A percentile compares a stretch with the other conserved stretches of the same genome.
These are phyloP conservation scores for Drosophila cardini DNA, from an alignment of 1,140 invertebrate species.

Conservation along the genomic window DNA sequence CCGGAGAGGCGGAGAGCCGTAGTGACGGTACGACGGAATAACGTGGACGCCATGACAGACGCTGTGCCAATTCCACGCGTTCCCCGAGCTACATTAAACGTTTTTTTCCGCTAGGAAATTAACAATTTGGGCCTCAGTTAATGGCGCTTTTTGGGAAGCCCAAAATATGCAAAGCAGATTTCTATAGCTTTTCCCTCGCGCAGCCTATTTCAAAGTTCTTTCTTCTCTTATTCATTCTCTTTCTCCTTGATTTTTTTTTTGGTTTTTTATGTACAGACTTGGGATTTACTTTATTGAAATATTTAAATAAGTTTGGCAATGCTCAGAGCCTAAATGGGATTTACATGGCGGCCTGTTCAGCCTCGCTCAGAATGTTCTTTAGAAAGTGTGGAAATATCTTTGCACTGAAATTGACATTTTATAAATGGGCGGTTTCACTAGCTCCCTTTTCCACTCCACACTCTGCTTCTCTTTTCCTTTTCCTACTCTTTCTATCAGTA, in stretches of 20 bases:
- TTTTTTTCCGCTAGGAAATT: slow-evolving; percentile 62
- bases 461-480: neutral
- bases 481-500: neutral
- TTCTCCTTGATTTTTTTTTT: slow-evolving; percentile 21
- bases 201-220: slow-evolving; percentile 67
- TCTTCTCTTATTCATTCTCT: slow-evolving; percentile 6
- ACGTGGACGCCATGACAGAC: slow-evolving; percentile 63
- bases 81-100: slow-evolving; percentile 45
- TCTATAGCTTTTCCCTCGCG: slow-evolving; percentile 21
- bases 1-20: neutral
- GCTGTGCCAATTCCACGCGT: slow-evolving; percentile 65
- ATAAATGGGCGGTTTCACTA: slow-evolving; percentile 71
- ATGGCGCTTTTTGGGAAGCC: slow-evolving; percentile 40
- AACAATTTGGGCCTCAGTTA: slow-evolving; percentile 65
- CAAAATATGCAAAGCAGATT: slow-evolving; percentile 67
- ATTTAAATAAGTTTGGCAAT: slow-evolving; percentile 84
- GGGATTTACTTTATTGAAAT: slow-evolving; percentile 84
- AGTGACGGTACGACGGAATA: neutral
- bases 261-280: slow-evolving; percentile 49
- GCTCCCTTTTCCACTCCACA: neutral
- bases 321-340: slow-evolving; percentile 82
- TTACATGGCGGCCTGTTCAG: slow-evolving; percentile 43
- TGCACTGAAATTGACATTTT: slow-evolving; percentile 80
- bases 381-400: slow-evolving; percentile 47
- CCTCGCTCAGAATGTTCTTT: slow-evolving; percentile 52